These are phyloP conservation scores for Melanostigma gelatinosum DNA, from an alignment of 2,113 vertebrate species.

Conservation along the genomic window DNA sequence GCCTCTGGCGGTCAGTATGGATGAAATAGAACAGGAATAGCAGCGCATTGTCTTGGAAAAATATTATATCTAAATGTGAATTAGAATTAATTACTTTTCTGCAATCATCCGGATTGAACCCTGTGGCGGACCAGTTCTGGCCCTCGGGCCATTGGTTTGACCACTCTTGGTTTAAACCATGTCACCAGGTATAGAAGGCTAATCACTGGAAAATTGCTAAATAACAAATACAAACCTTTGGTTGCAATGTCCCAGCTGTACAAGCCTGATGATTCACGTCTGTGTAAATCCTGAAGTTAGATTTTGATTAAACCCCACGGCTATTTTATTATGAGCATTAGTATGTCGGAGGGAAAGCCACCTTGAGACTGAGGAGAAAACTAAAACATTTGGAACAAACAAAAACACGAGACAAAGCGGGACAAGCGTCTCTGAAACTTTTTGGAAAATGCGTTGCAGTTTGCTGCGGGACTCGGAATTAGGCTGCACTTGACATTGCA, in stretches of 20 bases:
- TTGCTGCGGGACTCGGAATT: slow-evolving; percentile 19
- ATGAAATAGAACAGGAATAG: too few relatives aligned
- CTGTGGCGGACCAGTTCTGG: too few relatives aligned
- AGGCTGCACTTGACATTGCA: slow-evolving; percentile 53
- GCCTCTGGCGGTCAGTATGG: too few relatives aligned
- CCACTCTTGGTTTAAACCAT: background rate
- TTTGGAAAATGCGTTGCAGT: background rate
- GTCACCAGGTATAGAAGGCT: background rate
- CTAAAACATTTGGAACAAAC: background rate
- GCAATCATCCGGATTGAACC: too few relatives aligned
- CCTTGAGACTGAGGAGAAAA: background rate
- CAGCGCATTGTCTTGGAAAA: too few relatives aligned
- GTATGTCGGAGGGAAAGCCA: background rate
- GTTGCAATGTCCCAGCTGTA: background rate
- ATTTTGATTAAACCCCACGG: background rate
- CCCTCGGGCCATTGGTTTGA: too few relatives aligned
- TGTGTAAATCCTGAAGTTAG: background rate
- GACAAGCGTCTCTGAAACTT: background rate
- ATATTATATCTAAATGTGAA: too few relatives aligned
- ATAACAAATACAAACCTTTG: background rate
- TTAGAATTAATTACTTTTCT: too few relatives aligned
- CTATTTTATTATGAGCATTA: slow-evolving; percentile 4
- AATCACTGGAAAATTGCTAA: background rate
- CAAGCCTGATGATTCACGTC: background rate
- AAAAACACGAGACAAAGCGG: background rate